These are phyloP conservation scores for Diarsia brunnea DNA, from an alignment of 2,888 invertebrate species.

Conservation along the genomic window DNA sequence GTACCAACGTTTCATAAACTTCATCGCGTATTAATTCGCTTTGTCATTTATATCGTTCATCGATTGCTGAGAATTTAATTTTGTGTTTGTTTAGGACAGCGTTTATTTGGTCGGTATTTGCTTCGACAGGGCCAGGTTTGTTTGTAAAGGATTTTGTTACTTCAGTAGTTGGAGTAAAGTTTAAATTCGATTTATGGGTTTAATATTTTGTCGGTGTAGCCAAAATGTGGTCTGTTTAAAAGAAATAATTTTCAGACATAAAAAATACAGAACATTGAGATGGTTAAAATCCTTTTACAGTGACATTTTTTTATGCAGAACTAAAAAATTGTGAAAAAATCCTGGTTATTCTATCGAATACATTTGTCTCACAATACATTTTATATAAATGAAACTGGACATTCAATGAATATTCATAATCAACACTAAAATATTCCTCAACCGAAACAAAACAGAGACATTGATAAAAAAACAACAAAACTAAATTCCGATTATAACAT, in stretches of 20 bases:
- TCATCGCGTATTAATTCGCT: slow-evolving; percentile 77
- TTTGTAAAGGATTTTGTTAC: slow-evolving; percentile 50
- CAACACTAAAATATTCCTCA: neutral
- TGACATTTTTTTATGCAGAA: neutral
- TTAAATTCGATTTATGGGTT: slow-evolving; percentile 24
- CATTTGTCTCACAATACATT: neutral
- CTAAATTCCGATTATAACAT: slow-evolving; percentile 42
- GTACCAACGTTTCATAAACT: slow-evolving; percentile 81
- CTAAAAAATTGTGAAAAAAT: neutral
- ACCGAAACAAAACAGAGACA: neutral
- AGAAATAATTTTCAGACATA: neutral
- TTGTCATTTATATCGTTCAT: slow-evolving; percentile 70
- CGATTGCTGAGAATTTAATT: slow-evolving; percentile 63
- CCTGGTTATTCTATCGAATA: neutral
- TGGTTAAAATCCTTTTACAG: neutral
- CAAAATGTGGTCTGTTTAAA: neutral
- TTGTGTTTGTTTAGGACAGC: slow-evolving; percentile 56
- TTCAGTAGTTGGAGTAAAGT: slow-evolving; percentile 41
- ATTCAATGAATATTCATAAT: neutral
- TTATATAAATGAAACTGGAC: neutral
- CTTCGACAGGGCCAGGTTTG: slow-evolving; percentile 32
- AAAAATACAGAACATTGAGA: neutral
- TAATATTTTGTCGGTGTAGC: slow-evolving; percentile 1
- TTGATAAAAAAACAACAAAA: slow-evolving; percentile 11
- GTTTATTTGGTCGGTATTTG: slow-evolving; percentile 47